These are phyloP conservation scores for Poecilia wingei DNA, from an alignment of 2,797 vertebrate species.

Conservation along the genomic window DNA sequence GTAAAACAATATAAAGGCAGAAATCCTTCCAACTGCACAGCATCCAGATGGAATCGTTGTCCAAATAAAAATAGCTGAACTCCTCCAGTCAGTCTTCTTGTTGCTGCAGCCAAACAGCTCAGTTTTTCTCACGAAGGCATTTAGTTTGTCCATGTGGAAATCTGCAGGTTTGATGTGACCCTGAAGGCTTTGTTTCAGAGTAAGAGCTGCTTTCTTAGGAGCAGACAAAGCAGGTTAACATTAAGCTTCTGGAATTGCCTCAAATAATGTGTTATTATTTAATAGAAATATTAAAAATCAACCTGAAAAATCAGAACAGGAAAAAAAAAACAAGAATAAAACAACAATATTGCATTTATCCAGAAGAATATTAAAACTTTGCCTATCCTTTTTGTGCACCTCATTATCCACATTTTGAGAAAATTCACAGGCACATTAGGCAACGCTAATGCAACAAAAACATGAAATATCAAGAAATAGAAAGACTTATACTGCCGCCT, in stretches of 20 bases:
- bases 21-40: neutral
- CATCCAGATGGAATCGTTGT: neutral
- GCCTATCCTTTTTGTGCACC: neutral
- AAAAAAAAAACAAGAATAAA: neutral
- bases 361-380: neutral
- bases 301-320: neutral
- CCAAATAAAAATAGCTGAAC: neutral
- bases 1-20: neutral
- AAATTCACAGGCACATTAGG: neutral
- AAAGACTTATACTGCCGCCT: conserved; percentile 42
- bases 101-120: neutral
- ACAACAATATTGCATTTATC: neutral
- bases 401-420: neutral
- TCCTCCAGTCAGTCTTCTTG: neutral
- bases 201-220: neutral
- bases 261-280: neutral
- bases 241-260: neutral
- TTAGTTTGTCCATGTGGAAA: neutral
- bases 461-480: neutral
- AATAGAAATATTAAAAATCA: neutral
- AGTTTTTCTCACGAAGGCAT: neutral
- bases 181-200: neutral
- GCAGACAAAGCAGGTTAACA: neutral
- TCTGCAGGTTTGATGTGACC: neutral
- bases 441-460: neutral